phyloP scores from a whole-genome alignment of 2,888 invertebrate genomes.

The Athalia circularis region DNA sequence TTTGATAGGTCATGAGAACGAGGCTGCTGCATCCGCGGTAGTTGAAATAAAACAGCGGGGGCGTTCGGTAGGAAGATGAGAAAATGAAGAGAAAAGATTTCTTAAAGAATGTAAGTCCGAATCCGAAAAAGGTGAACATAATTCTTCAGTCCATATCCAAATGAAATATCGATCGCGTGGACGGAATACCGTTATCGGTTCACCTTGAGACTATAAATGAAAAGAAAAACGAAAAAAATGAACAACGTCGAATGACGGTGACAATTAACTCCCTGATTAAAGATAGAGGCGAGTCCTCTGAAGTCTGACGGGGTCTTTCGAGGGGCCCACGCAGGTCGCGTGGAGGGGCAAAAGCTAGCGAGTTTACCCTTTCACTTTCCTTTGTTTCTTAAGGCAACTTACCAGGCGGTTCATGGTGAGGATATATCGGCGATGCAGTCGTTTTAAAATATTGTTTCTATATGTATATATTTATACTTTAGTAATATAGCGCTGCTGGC shows the following conservation, averaged over 20 bases:
- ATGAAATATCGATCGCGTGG: not conserved
- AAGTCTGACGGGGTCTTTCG: no score
- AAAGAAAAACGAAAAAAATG: not conserved
- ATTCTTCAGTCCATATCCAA: not conserved
- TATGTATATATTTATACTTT: slow-evolving; percentile 4
- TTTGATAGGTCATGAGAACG: slow-evolving; percentile 36
- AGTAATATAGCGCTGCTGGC: slow-evolving; percentile 61
- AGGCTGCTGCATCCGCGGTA: not conserved
- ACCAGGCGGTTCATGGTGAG: slow-evolving; percentile 68
- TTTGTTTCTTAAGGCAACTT: slow-evolving; percentile 65
- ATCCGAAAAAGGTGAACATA: no score
- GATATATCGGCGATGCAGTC: slow-evolving; percentile 1
- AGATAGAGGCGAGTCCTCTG: not conserved
- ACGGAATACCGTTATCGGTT: slow-evolving; percentile 22
- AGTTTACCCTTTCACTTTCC: slow-evolving; percentile 67
- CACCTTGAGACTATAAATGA: slow-evolving; percentile 12
- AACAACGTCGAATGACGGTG: slow-evolving; percentile 26
- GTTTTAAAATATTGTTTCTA: no score
- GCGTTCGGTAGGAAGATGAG: not conserved
- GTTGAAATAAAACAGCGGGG: slow-evolving; percentile 12
- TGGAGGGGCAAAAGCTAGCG: slow-evolving; percentile 45
- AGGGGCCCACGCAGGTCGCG: slow-evolving; percentile 47
- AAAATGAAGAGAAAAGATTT: not conserved
- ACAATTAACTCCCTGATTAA: slow-evolving; percentile 31
- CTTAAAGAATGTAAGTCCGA: not conserved